Conservation (phyloP, 1,140 invertebrate species). For the Ostrea denselamellosa region DNA sequence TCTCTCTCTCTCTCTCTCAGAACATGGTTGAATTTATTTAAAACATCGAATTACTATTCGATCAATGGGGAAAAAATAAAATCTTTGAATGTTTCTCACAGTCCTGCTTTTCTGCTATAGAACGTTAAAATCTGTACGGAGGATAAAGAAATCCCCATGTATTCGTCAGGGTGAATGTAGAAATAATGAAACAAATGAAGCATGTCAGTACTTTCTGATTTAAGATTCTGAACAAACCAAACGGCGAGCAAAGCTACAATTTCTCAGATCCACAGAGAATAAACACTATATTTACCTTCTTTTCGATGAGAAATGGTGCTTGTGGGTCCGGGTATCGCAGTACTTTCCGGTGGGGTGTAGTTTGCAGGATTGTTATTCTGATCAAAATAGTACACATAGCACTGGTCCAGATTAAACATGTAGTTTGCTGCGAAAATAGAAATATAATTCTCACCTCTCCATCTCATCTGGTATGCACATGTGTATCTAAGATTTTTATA, state of each 20-base stretch:
- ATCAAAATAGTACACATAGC: background rate
- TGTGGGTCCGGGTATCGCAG: background rate
- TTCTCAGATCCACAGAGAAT: background rate
- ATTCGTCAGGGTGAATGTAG: no score
- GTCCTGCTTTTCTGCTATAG: no score
- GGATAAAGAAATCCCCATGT: no score
- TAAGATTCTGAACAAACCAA: background rate
- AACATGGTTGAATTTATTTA: no score
- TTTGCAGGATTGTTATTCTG: background rate
- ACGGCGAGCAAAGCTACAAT: background rate
- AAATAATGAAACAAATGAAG: background rate
- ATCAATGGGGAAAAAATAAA: no score
- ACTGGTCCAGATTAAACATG: background rate
- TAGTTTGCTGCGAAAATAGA: background rate
- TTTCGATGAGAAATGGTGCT: background rate
- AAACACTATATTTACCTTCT: background rate
- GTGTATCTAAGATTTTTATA: no score
- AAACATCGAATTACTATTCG: no score
- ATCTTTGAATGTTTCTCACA: no score
- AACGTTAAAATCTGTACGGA: no score
- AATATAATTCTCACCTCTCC: background rate
- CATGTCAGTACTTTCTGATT: background rate
- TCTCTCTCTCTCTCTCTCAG: no score
- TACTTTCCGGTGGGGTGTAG: constrained; percentile 7
- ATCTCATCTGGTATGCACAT: no score